Base-by-base conservation (phyloP, 2,888 invertebrate genomes). In the Mechanitis messenoides region DNA sequence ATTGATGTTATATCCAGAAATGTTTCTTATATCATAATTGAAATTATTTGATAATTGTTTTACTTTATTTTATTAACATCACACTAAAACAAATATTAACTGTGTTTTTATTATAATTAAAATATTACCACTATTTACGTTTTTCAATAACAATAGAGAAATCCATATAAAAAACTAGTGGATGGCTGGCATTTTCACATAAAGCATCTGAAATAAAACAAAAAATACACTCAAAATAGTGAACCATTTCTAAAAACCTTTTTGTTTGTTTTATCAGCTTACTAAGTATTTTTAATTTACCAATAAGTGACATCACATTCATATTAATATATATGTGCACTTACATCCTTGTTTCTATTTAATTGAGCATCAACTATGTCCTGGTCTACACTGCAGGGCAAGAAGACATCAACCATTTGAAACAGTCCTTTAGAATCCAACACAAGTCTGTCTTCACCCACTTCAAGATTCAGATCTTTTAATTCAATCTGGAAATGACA, bases 401-500 rank as follows among this genome's bases (percentile, higher is more conserved):
- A 77, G 74, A 93, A 95, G 74, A 94, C 91, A 77, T 96, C 95
- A 56, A 95, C 90, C 7, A 91, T 75, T 69, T 93, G 92, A 66
- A 91, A 92, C 65, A 88, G 79, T 50, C 91, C 92, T 64, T 90
- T 90, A 0, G 92, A 92, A 71, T 94, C 93, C 50, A 96, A 77
- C 11, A 95, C 84, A 61, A 96, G 88, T 63, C 95, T 91, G 81
- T 95, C 95, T 76, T 94, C 94, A n/a, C 94, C 94, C 35, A 95
- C 83, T 79, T 94, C 93, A 60, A 95, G 75, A 54, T 87, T 89
- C 47, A 95, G 75, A 76, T 95, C 94, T 70, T 91, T 91, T 0
- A 92, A 77, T 59, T 92, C 91, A 63, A 91, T 81, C 93, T 94
- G 74, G 9, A 42, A 42, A 42, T 38, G 76, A 78, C 57, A 67